Percentiles rank a stretch among this genome's conserved stretches.
phyloP scores from a whole-genome alignment of 2,888 invertebrate genomes.

The Rhagophthalmus giganteus region DNA sequence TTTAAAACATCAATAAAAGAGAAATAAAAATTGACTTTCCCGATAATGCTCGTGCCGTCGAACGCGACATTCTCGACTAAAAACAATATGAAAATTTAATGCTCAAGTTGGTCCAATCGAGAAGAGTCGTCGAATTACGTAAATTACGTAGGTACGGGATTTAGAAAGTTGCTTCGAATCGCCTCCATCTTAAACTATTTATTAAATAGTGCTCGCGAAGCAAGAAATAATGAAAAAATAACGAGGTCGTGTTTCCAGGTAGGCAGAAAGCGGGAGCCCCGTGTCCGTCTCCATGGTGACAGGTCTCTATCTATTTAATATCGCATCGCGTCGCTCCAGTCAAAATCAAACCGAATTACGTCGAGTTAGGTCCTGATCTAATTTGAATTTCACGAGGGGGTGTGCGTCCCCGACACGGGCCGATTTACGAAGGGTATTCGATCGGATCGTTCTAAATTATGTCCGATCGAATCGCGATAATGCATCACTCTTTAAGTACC shows the following conservation, averaged over 20 bases:
- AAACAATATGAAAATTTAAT: too few species aligned
- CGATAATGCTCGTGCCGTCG: too few species aligned
- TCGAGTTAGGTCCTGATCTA: conserved; percentile 35
- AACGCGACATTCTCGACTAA: too few species aligned
- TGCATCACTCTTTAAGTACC: conserved; percentile 14
- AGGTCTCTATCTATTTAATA: conserved; percentile 36
- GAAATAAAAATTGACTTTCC: too few species aligned
- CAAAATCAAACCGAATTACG: conserved; percentile 36
- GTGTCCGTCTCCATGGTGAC: conserved; percentile 33
- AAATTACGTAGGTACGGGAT: too few species aligned
- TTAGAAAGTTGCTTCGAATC: conserved; percentile 4
- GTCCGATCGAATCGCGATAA: conserved; percentile 20
- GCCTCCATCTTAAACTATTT: conserved; percentile 8
- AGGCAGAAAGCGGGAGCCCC: conserved; percentile 19
- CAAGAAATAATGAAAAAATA: conserved; percentile 27
- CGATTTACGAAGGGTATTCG: conserved; percentile 21
- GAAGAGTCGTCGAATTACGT: too few species aligned
- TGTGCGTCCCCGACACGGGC: conserved; percentile 10
- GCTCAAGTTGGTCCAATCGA: too few species aligned
- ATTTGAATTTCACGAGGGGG: conserved; percentile 35
- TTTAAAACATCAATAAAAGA: too few species aligned
- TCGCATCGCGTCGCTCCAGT: conserved; percentile 32
- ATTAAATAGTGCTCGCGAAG: conserved; percentile 16
- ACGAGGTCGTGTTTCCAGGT: conserved; percentile 34
- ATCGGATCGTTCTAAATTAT: conserved; percentile 16